These are phyloP conservation scores for Octonoba sinensis DNA, from an alignment of 2,888 invertebrate species.

Conservation along the genomic window DNA sequence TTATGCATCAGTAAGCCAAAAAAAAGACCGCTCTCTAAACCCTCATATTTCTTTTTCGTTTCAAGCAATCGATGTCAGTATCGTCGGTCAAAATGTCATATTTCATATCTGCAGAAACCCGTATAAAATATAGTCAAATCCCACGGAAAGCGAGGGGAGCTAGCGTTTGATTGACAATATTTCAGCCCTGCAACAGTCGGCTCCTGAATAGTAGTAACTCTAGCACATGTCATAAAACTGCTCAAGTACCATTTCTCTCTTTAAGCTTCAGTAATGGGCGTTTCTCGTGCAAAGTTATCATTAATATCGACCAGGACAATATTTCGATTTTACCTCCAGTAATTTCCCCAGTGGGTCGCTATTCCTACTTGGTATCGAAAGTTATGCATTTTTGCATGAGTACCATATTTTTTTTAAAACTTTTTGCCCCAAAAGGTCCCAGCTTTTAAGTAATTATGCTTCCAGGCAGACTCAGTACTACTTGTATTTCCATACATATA, in stretches of 20 bases:
- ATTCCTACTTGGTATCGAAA: conserved; percentile 41
- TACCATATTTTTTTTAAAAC: conserved; percentile 26
- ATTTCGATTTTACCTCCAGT: conserved; percentile 47
- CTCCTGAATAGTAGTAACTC: conserved; percentile 20
- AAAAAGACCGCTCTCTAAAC: too few relatives aligned
- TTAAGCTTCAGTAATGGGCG: conserved; percentile 30
- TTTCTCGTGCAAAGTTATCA: conserved; percentile 49
- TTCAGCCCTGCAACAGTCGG: conserved; percentile 13
- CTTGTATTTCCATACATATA: not conserved
- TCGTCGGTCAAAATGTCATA: too few relatives aligned
- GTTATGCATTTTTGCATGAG: conserved; percentile 22
- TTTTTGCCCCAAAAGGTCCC: conserved; percentile 15
- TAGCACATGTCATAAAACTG: conserved; percentile 43
- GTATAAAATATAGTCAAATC: too few relatives aligned
- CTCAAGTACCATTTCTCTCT: conserved; percentile 29
- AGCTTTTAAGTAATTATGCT: conserved; percentile 28
- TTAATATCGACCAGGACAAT: conserved; percentile 56
- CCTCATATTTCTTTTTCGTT: too few relatives aligned
- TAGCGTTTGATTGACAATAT: conserved; percentile 30
- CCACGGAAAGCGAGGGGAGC: too few relatives aligned
- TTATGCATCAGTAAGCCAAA: too few relatives aligned
- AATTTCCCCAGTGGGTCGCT: conserved; percentile 48
- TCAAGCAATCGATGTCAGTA: too few relatives aligned
- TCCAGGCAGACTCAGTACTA: not conserved
- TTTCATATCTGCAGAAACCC: too few relatives aligned